Conservation (phyloP, 23 tunicate genomes). For the Halocynthia aurantium region DNA sequence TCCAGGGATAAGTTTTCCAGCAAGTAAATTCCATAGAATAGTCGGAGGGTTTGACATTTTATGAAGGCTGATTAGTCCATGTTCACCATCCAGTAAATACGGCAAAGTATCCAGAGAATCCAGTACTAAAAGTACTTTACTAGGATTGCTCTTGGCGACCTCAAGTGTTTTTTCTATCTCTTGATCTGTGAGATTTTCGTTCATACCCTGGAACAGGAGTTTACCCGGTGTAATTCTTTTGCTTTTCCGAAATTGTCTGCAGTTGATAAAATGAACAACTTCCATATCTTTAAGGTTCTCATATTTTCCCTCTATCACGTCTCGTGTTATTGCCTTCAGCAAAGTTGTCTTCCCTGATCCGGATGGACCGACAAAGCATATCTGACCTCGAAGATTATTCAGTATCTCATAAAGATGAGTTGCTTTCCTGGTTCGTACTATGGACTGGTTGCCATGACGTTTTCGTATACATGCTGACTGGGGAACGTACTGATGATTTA, state of each 20-base stretch:
- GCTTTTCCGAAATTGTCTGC: no score
- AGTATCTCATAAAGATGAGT: neutral
- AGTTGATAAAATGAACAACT: no score
- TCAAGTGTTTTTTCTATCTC: no score
- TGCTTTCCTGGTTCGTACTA: neutral
- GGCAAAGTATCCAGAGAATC: neutral
- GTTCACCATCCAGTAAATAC: neutral
- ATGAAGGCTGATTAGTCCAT: neutral
- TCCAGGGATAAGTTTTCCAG: neutral
- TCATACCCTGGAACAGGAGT: no score
- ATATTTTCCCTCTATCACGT: neutral
- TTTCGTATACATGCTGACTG: neutral
- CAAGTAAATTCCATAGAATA: conserved; percentile 3
- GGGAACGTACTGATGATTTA: neutral
- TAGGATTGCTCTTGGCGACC: neutral
- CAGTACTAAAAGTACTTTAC: neutral
- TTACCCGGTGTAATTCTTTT: no score
- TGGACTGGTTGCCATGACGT: neutral
- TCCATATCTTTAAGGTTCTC: neutral
- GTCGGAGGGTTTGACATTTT: neutral
- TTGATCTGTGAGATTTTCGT: neutral
- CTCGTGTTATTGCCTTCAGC: neutral
- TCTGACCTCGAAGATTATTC: neutral
- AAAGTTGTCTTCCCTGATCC: conserved; percentile 7
- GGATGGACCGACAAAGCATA: neutral